Percentiles rank a stretch among this genome's conserved stretches.
Conservation (phyloP, 2,797 vertebrate genomes). For the Coendou prehensilis region DNA sequence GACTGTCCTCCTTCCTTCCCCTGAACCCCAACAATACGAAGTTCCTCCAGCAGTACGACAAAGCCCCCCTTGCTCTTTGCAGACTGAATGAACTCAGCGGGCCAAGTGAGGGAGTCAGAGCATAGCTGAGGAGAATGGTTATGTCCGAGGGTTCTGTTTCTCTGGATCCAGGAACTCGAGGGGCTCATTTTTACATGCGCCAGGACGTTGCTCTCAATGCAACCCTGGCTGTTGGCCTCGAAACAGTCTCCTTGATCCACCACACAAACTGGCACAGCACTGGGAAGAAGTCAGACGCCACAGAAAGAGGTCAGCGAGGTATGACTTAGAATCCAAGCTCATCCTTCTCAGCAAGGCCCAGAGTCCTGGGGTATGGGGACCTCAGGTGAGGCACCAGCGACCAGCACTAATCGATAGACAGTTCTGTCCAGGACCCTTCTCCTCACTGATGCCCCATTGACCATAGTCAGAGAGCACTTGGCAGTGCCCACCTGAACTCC, state of each 20-base stretch:
- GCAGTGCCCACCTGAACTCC: background rate
- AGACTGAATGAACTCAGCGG: background rate
- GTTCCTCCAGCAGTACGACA: background rate
- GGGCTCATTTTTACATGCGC: background rate
- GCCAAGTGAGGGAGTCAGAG: background rate
- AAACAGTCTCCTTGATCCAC: background rate
- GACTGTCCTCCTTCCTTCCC: background rate
- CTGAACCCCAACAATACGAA: too few species aligned
- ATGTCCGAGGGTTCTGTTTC: rapidly evolving
- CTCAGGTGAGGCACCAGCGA: background rate
- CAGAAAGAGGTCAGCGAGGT: background rate
- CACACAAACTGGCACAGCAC: background rate
- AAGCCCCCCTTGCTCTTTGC: background rate
- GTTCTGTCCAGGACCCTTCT: background rate
- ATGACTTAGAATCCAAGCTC: background rate
- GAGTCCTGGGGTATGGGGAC: background rate
- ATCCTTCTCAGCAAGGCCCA: background rate
- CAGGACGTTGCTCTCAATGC: background rate
- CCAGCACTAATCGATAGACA: background rate
- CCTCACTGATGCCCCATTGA: background rate
- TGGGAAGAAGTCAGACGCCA: background rate
- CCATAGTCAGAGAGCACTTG: background rate
- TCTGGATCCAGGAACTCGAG: background rate
- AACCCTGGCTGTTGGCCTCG: background rate
- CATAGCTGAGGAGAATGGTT: background rate